A percentile compares a stretch with the other conserved stretches of the same genome.
These are phyloP conservation scores for Cynopterus sphinx DNA, from an alignment of 2,797 vertebrate genomes.

Conservation along the genomic window DNA sequence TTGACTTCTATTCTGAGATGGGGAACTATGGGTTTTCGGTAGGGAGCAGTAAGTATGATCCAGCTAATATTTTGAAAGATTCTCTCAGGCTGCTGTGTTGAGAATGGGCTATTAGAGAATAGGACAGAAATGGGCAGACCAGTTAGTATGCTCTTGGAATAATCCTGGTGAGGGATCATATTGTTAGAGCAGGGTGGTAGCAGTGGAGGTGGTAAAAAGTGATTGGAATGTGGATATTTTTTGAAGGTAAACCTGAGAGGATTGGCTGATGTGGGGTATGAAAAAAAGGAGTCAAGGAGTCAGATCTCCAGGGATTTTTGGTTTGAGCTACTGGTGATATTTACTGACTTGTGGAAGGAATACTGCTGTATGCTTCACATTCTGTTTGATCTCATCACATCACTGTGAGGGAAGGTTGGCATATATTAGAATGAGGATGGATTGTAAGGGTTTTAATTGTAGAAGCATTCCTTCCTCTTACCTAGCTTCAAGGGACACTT, in stretches of 20 bases:
- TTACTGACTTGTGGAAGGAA: not conserved
- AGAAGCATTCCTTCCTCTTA: conserved; percentile 25
- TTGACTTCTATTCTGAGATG: not conserved
- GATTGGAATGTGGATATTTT: not conserved
- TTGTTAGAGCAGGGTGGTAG: not conserved
- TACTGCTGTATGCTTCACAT: not conserved
- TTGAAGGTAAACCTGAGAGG: not conserved
- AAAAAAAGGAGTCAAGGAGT: not conserved
- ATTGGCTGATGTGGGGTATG: not conserved
- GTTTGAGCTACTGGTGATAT: not conserved
- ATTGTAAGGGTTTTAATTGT: not conserved
- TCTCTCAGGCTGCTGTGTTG: not conserved
- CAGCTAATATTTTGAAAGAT: conserved; percentile 23
- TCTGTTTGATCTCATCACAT: not conserved
- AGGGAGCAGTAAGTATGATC: not conserved
- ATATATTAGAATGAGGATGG: not conserved
- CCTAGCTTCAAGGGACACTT: not conserved
- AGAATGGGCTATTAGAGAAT: not conserved
- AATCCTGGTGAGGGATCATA: not conserved
- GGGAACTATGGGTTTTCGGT: not conserved
- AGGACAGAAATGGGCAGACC: not conserved
- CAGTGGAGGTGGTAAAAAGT: not conserved
- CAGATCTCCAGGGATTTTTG: not conserved
- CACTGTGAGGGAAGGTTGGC: not conserved
- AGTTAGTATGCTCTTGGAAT: not conserved